Conservation (phyloP, 2,113 vertebrate species). For the Heterochromis multidens region DNA sequence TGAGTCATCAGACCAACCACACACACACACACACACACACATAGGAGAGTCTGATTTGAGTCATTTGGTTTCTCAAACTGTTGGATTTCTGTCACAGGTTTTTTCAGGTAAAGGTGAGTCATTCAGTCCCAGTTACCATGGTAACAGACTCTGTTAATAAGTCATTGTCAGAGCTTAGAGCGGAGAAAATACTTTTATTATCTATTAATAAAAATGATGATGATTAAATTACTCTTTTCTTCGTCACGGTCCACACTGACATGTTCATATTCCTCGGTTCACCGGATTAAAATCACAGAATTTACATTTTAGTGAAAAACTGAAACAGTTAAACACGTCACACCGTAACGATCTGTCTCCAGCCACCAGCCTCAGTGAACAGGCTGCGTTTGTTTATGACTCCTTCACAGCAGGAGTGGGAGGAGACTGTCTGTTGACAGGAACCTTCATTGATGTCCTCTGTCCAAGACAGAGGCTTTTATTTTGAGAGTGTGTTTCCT, state of each 20-base stretch:
- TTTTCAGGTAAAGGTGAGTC: too few relatives aligned
- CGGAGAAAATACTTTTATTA: too few relatives aligned
- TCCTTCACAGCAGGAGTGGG: neutral
- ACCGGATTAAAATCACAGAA: neutral
- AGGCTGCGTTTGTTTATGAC: neutral
- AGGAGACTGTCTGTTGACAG: neutral
- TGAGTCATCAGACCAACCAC: too few relatives aligned
- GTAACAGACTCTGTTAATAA: too few relatives aligned
- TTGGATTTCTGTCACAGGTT: too few relatives aligned
- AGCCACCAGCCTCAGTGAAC: neutral
- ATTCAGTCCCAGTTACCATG: too few relatives aligned
- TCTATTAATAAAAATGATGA: too few relatives aligned
- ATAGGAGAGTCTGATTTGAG: too few relatives aligned
- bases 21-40: too few relatives aligned
- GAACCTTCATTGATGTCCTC: neutral
- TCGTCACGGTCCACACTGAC: neutral
- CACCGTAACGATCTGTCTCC: neutral
- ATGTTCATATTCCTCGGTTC: neutral
- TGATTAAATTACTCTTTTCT: too few relatives aligned
- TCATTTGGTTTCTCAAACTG: too few relatives aligned
- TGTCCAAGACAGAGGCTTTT: neutral
- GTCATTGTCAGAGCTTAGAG: too few relatives aligned
- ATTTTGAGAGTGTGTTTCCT: slow-evolving; percentile 42
- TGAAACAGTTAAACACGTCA: neutral
- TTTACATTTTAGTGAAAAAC: neutral